Base-by-base conservation (phyloP, 2,888 invertebrate genomes). In the Ectemnius continuus region DNA sequence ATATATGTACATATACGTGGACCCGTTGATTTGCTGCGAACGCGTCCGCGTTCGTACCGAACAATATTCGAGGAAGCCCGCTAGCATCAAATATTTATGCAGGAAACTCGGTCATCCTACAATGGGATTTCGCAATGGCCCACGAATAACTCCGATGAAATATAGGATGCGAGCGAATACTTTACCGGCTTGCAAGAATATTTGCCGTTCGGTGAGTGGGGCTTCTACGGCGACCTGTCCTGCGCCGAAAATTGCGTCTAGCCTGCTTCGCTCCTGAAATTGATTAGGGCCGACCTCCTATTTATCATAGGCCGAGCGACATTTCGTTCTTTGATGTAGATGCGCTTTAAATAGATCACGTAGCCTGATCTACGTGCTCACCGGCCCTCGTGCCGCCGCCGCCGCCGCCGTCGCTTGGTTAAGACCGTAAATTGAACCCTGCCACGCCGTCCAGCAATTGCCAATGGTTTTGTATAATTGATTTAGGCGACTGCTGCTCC, bases 71-170 rank as follows among this genome's bases (percentile, higher is more conserved):
- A 61, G 67, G 72, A 76, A 76, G 78, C 74, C 65, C 75, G 68
- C 18, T 67, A 28, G 73, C 57, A 67, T 74, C 74, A 80, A 80
- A 79, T 79, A 79, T 79, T 80, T 79, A 80, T 79, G 76, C 71
- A 71, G 67, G 63, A 56, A 80, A 73, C 70, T 74, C 68, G 56
- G 64, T 68, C 63, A 61, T 28, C 68, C 72, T 18, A 75, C 70
- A 81, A 79, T 66, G 73, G 77, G 78, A 80, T 76, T 62, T 73
- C 57, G 68, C 66, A 61, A 67, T 74, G 60, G 64, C 58, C 61
- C 45, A 46, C 65, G 58, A 73, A 73, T 73, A 74, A 74, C 73
- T 65, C 59, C 73, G 67, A 76, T 78, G 76, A 70, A 67, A 78
- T 72, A 66, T 65, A 36, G 36, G 61, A 52, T 60, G 36, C 36